Evolutionary conservation across 2,888 invertebrate species (phyloP), one percentile per base, ranked within the genome.

Genomic region (Drosophila putrida): DNA sequence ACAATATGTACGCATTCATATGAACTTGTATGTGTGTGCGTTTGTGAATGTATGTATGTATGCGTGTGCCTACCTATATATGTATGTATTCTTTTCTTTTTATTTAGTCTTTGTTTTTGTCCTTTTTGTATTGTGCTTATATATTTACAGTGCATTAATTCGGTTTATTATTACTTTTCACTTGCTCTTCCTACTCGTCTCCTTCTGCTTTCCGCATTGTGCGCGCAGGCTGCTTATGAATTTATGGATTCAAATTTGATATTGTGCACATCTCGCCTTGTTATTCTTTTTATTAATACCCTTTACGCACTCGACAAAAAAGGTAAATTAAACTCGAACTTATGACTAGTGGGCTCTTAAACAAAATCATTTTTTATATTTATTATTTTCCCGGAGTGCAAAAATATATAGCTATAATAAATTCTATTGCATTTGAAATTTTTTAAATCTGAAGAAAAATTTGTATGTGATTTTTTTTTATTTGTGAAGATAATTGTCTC

Each of bases 111-210:
- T 73, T 72, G 77, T 78, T 70, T 80, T 70, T 73, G 64, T 70
- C 66, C 60, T 70, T 72, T 71, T 71, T 58, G 57, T 60, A 63
- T 71, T 49, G n/a, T 49, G 49, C 35, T 20, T 35, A 47, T 54
- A 63, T 57, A 67, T 65, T 68, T 66, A 71, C 71, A 75, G 68
- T 80, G 69, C 69, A 76, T 76, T 76, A 62, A 76, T 78, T 78
- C 69, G 69, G 68, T 76, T 71, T 76, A 76, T 76, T 79, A 76
- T 79, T 79, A 73, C 67, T 73, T 71, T 79, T 77, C 54, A 64
- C 54, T 66, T 58, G 50, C 65, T 65, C 57, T 59, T 62, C 35
- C 60, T 58, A 28, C 57, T 46, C 43, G 46, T 58, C 38, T 59
- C 44, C 33, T 13, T 55, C 54, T 41, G n/a, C 27, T 39, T 31